Percentiles rank a stretch among this genome's conserved stretches.
Conservation (phyloP, 1,140 invertebrate genomes). For the Brachionus manjavacas region DNA sequence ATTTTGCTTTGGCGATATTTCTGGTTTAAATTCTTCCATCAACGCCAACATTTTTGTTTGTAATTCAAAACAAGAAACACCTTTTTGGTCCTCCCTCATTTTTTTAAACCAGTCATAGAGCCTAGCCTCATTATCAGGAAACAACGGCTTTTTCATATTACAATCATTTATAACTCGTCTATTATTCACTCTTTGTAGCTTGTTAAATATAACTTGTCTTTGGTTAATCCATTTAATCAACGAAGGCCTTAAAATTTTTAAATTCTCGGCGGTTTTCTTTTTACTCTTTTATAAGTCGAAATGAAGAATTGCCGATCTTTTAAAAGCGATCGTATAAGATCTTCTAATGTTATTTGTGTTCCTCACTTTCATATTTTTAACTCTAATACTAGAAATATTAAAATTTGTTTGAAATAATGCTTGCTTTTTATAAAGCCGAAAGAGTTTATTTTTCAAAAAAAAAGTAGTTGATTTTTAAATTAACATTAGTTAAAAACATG, state of each 20-base stretch:
- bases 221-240: slow-evolving; percentile 11
- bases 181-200: neutral
- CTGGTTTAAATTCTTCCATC: neutral
- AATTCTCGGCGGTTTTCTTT: slow-evolving; percentile 44
- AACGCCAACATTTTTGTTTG: neutral
- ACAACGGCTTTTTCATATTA: slow-evolving; percentile 11
- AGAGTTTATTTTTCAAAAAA: too few species aligned
- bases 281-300: slow-evolving; percentile 60
- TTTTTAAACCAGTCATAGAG: slow-evolving; percentile 1
- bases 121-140: neutral
- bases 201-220: neutral
- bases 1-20: neutral
- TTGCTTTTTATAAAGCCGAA: too few species aligned
- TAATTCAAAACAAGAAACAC: slow-evolving; percentile 29
- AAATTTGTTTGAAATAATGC: neutral
- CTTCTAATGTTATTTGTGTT: neutral
- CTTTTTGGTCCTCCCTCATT: neutral
- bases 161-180: neutral
- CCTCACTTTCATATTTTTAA: neutral
- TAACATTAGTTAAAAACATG: too few species aligned
- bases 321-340: neutral
- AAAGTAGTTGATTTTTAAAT: too few species aligned
- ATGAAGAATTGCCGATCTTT: neutral
- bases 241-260: neutral
- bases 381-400: neutral